These are phyloP conservation scores for Argya squamiceps DNA, from an alignment of 2,797 vertebrate species.

Conservation along the genomic window DNA sequence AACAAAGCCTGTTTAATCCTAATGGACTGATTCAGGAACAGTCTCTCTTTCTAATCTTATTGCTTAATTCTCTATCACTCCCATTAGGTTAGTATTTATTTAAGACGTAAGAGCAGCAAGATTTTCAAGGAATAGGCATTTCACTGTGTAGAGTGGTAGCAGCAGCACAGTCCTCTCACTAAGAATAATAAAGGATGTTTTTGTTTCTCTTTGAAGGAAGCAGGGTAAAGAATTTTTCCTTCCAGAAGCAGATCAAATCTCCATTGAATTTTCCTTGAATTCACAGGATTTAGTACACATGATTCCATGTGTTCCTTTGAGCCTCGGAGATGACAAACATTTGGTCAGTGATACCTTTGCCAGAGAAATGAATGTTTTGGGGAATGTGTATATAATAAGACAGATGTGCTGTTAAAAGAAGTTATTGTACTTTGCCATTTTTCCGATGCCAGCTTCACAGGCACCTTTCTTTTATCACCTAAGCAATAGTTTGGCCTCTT, in stretches of 20 bases:
- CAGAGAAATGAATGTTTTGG: background rate
- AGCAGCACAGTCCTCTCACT: background rate
- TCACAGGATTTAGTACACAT: background rate
- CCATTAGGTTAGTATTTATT: background rate
- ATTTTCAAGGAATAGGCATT: background rate
- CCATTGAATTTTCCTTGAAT: slow-evolving; percentile 1
- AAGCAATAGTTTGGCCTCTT: background rate
- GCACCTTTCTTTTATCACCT: background rate
- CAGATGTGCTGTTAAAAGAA: background rate
- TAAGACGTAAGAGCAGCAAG: background rate
- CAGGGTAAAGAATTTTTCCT: background rate
- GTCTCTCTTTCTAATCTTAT: slow-evolving; percentile 61
- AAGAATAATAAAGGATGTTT: background rate
- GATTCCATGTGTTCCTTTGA: background rate
- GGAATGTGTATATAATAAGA: background rate
- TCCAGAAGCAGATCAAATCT: slow-evolving; percentile 10
- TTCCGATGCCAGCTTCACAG: background rate
- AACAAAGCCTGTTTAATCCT: slow-evolving; percentile 70
- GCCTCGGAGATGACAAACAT: background rate
- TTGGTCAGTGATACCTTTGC: background rate
- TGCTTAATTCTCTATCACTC: slow-evolving; percentile 45
- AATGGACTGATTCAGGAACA: slow-evolving; percentile 47
- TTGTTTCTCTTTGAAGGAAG: slow-evolving; percentile 9
- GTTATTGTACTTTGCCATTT: background rate
- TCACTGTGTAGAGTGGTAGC: background rate